Evolutionary conservation across 1,140 invertebrate species (phyloP).

Genomic region (Piezodorus guildinii): DNA sequence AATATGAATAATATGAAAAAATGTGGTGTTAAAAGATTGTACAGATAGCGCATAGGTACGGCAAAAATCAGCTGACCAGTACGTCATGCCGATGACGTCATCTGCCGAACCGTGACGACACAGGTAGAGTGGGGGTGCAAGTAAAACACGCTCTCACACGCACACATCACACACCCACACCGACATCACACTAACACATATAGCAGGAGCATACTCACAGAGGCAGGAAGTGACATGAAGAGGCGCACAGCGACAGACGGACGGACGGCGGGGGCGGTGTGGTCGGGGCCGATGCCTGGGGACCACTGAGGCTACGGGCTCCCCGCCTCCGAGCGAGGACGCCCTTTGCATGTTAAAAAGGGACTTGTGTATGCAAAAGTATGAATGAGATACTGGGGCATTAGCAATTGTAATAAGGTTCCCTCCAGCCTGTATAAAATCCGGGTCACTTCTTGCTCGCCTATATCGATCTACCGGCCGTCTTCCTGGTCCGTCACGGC

Average conservation of each 20-base stretch:
- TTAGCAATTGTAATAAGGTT: conserved; percentile 32
- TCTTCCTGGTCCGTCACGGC: no score
- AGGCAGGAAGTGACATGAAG: not conserved
- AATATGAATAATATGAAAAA: no score
- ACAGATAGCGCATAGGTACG: no score
- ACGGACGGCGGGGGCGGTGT: conserved; percentile 9
- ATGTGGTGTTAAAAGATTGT: no score
- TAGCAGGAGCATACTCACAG: no score
- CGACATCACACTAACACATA: no score
- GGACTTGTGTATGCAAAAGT: conserved; percentile 31
- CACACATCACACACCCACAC: no score
- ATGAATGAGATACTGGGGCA: conserved; percentile 30
- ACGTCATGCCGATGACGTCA: no score
- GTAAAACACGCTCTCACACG: no score
- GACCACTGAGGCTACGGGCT: conserved; percentile 9
- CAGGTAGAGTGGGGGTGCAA: no score
- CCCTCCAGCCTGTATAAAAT: conserved; percentile 26
- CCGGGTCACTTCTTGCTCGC: conserved; percentile 23
- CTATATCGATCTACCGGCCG: conserved; percentile 17
- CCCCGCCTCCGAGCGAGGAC: conserved; percentile 23
- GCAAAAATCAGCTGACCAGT: no score
- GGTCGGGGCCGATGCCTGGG: not conserved
- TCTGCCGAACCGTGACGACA: no score
- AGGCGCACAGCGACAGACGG: not conserved
- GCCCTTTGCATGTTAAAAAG: conserved; percentile 32